Evolutionary conservation across 92 coral and sea anemone species (phyloP), one percentile per base, ranked within the genome.

Genomic region (Bergia sp.): DNA sequence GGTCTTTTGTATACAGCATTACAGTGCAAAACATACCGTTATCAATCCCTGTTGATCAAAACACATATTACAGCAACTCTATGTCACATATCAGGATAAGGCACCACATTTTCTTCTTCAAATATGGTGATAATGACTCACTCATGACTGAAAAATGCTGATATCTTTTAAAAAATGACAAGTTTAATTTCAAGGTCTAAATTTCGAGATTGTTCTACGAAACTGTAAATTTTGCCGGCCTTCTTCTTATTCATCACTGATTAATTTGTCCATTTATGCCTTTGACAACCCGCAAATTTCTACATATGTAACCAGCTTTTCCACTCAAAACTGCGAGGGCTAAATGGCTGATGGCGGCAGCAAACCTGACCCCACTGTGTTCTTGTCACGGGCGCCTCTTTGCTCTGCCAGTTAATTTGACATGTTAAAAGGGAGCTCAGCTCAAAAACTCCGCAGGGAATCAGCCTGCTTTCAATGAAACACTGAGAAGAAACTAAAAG

Each of bases 271-370:
- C 67, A 44, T 69, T 73, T 45, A 36, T 69, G 36, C 47, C n/a
- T 84, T 84, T 69, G 87, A 84, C 65, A 73, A 55, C 9, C 87
- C 29, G 29, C 29, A 43, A 71, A 9, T 69, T 50, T 84, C 67
- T 37, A 45, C 75, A 69, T 84, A 55, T 69, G 76, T 9, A 16
- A 18, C 7, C 67, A 71, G 65, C 77, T 84, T 84, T 84, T 84
- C 44, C 42, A 29, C 87, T 84, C 21, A 36, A 66, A 10, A 65
- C 82, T 40, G 39, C 3, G 65, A n/a, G 29, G 5, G 15, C 9
- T 37, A 80, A 80, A 80, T 80, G 67, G 72, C 37, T 36, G 39
- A 20, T 45, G 79, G 87, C 87, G 87, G 23, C 87, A 69, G 18
- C 7, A 84, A 69, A 42, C 42, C 87, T 69, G 66, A 8, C 8